These are phyloP conservation scores for Psococerastis gibbosa DNA, from an alignment of 2,888 invertebrate species.

Conservation along the genomic window DNA sequence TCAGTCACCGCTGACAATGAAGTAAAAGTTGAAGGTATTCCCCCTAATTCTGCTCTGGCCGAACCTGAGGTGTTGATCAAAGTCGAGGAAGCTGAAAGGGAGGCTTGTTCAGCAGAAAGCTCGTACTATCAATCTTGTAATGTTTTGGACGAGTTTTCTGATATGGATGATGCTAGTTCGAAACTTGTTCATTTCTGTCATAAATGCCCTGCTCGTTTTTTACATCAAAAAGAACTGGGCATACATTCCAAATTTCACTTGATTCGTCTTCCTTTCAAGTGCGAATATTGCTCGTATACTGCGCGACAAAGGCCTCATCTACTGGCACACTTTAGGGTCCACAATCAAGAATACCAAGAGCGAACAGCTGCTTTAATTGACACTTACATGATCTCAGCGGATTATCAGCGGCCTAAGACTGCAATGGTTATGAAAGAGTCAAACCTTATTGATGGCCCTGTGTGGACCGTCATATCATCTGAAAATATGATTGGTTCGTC, in stretches of 20 bases:
- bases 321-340: conserved; percentile 47
- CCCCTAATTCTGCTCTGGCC: conserved; percentile 23
- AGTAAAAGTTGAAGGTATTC: conserved; percentile 36
- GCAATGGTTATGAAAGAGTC: conserved; percentile 28
- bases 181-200: conserved; percentile 49
- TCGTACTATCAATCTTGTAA: conserved; percentile 15
- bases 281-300: conserved; percentile 59
- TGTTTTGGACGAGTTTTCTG: conserved; percentile 21
- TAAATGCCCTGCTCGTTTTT: conserved; percentile 68
- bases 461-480: conserved; percentile 23
- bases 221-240: conserved; percentile 50
- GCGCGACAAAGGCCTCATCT: conserved; percentile 50
- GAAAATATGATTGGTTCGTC: conserved; percentile 3
- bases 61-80: conserved; percentile 6
- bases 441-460: conserved; percentile 22
- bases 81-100: neutral
- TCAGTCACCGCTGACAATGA: conserved; percentile 44
- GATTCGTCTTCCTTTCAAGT: conserved; percentile 40
- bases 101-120: conserved; percentile 19
- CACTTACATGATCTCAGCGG: conserved; percentile 40
- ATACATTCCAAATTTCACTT: conserved; percentile 55
- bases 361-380: conserved; percentile 48
- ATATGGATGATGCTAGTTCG: conserved; percentile 22
- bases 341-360: conserved; percentile 59
- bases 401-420: conserved; percentile 41